Percentiles rank a stretch among this genome's conserved stretches.
These are phyloP conservation scores for Parelbella ahira DNA, from an alignment of 2,888 invertebrate genomes.

Conservation along the genomic window DNA sequence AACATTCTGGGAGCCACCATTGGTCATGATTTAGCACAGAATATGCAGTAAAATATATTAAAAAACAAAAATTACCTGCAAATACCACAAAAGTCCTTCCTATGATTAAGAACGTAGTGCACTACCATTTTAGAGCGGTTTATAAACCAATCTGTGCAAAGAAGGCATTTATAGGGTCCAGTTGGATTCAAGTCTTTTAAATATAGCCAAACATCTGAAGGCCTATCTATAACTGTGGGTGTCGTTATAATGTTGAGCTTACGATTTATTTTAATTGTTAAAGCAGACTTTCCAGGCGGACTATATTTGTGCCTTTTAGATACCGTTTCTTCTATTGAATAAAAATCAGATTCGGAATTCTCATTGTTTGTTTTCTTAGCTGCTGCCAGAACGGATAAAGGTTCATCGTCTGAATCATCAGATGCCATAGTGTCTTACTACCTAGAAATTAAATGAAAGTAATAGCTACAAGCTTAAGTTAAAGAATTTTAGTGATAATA, in stretches of 20 bases:
- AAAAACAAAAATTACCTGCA: conserved; percentile 57
- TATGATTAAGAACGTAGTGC: conserved; percentile 75
- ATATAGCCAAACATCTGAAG: conserved; percentile 71
- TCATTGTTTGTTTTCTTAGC: conserved; percentile 49
- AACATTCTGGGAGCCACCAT: too few relatives aligned
- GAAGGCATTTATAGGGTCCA: conserved; percentile 70
- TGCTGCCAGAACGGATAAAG: conserved; percentile 59
- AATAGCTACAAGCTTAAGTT: too few relatives aligned
- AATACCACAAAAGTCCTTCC: conserved; percentile 74
- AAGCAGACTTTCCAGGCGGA: conserved; percentile 32
- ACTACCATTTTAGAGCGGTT: conserved; percentile 67
- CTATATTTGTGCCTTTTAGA: too few relatives aligned
- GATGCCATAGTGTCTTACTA: conserved; percentile 45
- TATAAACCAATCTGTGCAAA: conserved; percentile 73
- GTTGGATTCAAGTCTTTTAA: conserved; percentile 67
- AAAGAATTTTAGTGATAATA: too few relatives aligned
- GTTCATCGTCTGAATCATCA: conserved; percentile 73
- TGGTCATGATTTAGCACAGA: too few relatives aligned
- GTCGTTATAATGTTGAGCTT: conserved; percentile 33
- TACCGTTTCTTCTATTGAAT: conserved; percentile 14
- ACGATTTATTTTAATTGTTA: conserved; percentile 37
- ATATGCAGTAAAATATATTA: too few relatives aligned
- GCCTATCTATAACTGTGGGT: conserved; percentile 53
- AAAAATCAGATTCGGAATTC: conserved; percentile 31
- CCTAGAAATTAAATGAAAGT: too few relatives aligned